Evolutionary conservation across 2,113 vertebrate species (phyloP).

Genomic region (Gila orcuttii): DNA sequence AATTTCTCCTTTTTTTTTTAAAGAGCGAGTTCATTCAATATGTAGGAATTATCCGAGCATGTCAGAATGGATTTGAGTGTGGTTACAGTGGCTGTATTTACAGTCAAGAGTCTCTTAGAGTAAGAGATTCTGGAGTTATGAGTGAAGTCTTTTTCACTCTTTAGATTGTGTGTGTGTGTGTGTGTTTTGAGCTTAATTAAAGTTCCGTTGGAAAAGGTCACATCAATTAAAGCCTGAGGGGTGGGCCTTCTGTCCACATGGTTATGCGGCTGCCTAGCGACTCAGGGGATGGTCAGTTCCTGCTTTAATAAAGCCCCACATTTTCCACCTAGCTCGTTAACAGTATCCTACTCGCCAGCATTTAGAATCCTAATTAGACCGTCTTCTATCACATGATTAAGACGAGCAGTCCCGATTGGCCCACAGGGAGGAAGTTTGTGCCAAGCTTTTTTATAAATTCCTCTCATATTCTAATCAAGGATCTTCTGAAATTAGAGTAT

Average conservation of each 20-base stretch:
- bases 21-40: background rate
- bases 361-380: conserved; percentile 50
- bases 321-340: conserved; percentile 56
- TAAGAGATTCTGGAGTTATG: conserved; percentile 3
- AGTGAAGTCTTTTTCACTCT: conserved; percentile 26
- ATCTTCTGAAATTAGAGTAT: background rate
- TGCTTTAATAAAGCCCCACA: conserved; percentile 59
- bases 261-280: conserved; percentile 73
- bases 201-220: conserved; percentile 81
- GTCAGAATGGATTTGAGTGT: background rate
- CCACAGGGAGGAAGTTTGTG: conserved; percentile 38
- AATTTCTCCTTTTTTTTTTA: background rate
- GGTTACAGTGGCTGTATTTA: conserved; percentile 1
- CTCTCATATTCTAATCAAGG: background rate
- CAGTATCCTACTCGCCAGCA: conserved; percentile 28
- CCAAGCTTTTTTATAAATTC: background rate
- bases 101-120: conserved; percentile 22
- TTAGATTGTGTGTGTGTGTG: conserved; percentile 37
- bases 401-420: conserved; percentile 47
- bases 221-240: conserved; percentile 82
- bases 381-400: conserved; percentile 47
- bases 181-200: conserved; percentile 76
- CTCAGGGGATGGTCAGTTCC: conserved; percentile 59
- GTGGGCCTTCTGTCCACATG: conserved; percentile 73
- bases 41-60: background rate